These are phyloP conservation scores for Apamea monoglypha DNA, from an alignment of 2,888 invertebrate genomes.

Conservation along the genomic window DNA sequence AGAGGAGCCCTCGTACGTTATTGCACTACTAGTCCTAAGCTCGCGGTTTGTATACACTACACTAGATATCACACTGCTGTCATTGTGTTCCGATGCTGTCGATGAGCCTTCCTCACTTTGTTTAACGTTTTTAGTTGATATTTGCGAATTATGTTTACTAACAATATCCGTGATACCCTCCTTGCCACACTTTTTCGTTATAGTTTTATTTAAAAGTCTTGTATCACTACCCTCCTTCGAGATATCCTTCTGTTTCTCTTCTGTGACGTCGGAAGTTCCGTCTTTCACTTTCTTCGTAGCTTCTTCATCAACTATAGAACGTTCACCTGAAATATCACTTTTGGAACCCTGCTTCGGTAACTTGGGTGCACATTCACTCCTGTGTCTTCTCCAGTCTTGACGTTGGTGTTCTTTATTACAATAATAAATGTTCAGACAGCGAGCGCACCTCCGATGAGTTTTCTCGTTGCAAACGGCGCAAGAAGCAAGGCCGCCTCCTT, in stretches of 20 bases:
- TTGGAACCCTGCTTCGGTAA: slow-evolving; percentile 80
- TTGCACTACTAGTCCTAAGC: slow-evolving; percentile 84
- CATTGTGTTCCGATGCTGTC: slow-evolving; percentile 68
- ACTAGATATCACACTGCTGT: slow-evolving; percentile 86
- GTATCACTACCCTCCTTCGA: slow-evolving; percentile 72
- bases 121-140: slow-evolving; percentile 69
- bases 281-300: slow-evolving; percentile 74
- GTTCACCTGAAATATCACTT: slow-evolving; percentile 76
- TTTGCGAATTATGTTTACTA: slow-evolving; percentile 77
- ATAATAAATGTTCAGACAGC: slow-evolving; percentile 94
- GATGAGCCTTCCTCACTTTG: slow-evolving; percentile 68
- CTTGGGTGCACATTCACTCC: slow-evolving; percentile 90
- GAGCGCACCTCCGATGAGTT: slow-evolving; percentile 93
- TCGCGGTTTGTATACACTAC: slow-evolving; percentile 86
- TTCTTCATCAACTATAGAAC: slow-evolving; percentile 73
- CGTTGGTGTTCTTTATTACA: slow-evolving; percentile 95
- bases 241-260: slow-evolving; percentile 65
- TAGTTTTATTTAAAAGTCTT: slow-evolving; percentile 78
- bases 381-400: slow-evolving; percentile 95
- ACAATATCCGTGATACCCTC: slow-evolving; percentile 78
- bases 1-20: slow-evolving; percentile 92
- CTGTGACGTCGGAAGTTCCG: slow-evolving; percentile 62
- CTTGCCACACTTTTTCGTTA: slow-evolving; percentile 78
- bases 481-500: slow-evolving; percentile 84
- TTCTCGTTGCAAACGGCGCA: slow-evolving; percentile 92